Conservation (phyloP, 1,140 invertebrate species). For the Papilio machaon region DNA sequence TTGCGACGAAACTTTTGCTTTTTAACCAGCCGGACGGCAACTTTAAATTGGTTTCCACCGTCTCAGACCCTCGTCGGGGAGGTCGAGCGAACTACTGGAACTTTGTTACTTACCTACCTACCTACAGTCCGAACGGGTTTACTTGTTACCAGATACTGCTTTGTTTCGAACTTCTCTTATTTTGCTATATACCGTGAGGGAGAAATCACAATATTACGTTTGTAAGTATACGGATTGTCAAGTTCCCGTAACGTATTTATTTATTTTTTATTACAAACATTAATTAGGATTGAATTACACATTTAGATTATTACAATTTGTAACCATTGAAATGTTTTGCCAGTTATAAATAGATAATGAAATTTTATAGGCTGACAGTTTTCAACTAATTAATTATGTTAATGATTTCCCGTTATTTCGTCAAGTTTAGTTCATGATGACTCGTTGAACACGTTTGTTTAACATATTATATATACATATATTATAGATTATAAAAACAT, state of each 20-base stretch:
- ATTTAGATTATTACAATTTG: conserved; percentile 21
- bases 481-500: neutral
- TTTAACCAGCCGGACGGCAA: conserved; percentile 74
- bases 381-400: conserved; percentile 21
- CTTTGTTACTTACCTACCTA: conserved; percentile 35
- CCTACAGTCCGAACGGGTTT: conserved; percentile 35
- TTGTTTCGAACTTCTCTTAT: conserved; percentile 34
- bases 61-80: conserved; percentile 49
- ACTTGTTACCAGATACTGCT: conserved; percentile 30
- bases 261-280: conserved; percentile 8
- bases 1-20: conserved; percentile 74
- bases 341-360: conserved; percentile 20
- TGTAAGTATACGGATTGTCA: neutral
- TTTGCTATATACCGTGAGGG: neutral
- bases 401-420: conserved; percentile 30
- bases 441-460: conserved; percentile 22
- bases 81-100: conserved; percentile 66
- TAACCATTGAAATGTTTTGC: conserved; percentile 8
- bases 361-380: conserved; percentile 8
- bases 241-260: neutral
- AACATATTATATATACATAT: neutral
- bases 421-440: conserved; percentile 10
- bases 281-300: conserved; percentile 6
- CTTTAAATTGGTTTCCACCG: conserved; percentile 77
- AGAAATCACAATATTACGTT: neutral